Percentiles rank a stretch among this genome's conserved stretches.
phyloP scores from a whole-genome alignment of 2,797 vertebrate genomes.

The Heliangelus exortis region DNA sequence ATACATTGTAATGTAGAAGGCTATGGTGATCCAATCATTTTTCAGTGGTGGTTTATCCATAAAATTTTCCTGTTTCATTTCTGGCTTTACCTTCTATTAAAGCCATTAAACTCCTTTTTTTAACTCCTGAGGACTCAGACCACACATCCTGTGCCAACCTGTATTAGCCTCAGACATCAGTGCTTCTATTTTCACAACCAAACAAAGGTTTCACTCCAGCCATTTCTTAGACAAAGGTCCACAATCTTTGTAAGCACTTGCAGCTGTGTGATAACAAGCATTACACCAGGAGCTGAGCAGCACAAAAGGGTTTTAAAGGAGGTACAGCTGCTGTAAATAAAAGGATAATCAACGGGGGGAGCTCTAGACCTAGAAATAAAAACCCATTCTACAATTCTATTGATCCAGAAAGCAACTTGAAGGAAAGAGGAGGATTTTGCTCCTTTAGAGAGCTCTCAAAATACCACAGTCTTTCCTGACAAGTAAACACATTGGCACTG shows the following conservation, averaged over 20 bases:
- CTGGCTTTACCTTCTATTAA: not conserved
- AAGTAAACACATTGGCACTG: rapidly evolving
- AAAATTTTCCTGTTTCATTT: not conserved
- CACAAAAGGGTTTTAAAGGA: not conserved
- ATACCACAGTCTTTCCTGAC: rapidly evolving
- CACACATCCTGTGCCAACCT: not conserved
- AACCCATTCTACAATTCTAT: rapidly evolving
- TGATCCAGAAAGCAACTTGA: not conserved
- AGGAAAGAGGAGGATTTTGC: rapidly evolving
- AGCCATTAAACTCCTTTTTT: not conserved
- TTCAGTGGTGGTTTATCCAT: not conserved
- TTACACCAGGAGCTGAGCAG: not conserved
- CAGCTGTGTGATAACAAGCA: rapidly evolving
- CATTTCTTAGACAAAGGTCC: rapidly evolving
- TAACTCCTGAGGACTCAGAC: not conserved
- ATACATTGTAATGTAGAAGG: rapidly evolving
- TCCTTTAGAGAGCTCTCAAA: not conserved
- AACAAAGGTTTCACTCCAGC: not conserved
- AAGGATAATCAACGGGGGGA: not conserved
- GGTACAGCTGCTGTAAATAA: not conserved
- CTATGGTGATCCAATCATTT: not conserved
- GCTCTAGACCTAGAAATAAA: constrained; percentile 10
- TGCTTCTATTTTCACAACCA: not conserved
- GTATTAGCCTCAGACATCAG: not conserved
- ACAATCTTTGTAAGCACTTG: not conserved